Evolutionary conservation across 2,797 vertebrate species (phyloP).

Genomic region (Phoxinus dragarum): DNA sequence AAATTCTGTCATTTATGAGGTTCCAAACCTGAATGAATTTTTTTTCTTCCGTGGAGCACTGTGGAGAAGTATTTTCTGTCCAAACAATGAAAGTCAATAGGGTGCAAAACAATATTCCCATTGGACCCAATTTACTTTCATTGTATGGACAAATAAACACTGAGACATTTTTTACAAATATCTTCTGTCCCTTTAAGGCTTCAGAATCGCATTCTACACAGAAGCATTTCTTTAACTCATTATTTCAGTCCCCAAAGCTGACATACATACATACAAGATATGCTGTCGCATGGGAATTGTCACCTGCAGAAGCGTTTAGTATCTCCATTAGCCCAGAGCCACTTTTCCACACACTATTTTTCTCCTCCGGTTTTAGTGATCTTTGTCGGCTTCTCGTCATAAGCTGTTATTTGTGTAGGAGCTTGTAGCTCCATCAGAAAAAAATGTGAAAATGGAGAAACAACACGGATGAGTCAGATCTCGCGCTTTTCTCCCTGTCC

Average conservation of each 20-base stretch:
- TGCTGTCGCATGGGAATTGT: conserved; percentile 21
- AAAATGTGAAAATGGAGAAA: conserved; percentile 47
- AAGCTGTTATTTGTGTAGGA: conserved; percentile 59
- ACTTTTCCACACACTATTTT: conserved; percentile 42
- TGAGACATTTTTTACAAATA: not conserved
- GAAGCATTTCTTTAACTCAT: conserved; percentile 53
- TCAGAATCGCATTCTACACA: conserved; percentile 42
- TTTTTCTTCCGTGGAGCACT: not conserved
- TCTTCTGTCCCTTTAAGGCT: conserved; percentile 14
- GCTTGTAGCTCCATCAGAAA: conserved; percentile 43
- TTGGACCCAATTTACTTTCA: not conserved
- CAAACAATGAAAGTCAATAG: not conserved
- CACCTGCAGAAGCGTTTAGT: conserved; percentile 34
- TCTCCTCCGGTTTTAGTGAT: conserved; percentile 41
- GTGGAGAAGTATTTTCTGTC: not conserved
- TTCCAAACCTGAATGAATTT: not conserved
- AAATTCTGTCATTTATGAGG: not conserved
- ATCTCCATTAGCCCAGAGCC: conserved; percentile 18
- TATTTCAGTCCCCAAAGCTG: conserved; percentile 57
- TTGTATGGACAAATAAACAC: not conserved
- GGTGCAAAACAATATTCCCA: not conserved
- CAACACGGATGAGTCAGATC: conserved; percentile 51
- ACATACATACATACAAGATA: conserved; percentile 23
- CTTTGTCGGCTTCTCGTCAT: conserved; percentile 32
- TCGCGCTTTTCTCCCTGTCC: conserved; percentile 20